Evolutionary conservation across 2,113 vertebrate genomes (phyloP).

Genomic region (Hiodon tergisus): DNA sequence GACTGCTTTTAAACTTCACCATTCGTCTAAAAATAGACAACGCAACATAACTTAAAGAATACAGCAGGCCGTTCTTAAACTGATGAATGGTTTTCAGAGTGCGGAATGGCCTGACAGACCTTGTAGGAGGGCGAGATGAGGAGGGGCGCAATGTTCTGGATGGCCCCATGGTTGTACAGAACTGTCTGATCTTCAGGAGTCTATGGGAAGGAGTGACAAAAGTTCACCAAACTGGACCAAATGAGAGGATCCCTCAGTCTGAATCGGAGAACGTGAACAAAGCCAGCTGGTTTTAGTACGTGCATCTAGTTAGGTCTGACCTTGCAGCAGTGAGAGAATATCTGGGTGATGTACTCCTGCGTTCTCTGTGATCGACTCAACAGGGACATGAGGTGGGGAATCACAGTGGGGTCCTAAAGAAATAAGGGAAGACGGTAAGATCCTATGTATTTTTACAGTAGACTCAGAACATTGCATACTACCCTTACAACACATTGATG

Average conservation of each 20-base stretch:
- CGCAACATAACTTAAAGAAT: too few species aligned
- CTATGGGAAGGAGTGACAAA: constrained; percentile 53
- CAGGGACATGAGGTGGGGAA: constrained; percentile 93
- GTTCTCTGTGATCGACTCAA: constrained; percentile 87
- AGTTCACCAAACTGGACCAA: too few species aligned
- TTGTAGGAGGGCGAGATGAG: constrained; percentile 88
- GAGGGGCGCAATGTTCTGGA: constrained; percentile 92
- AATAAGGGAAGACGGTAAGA: background rate
- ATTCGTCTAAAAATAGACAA: too few species aligned
- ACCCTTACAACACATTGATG: too few species aligned
- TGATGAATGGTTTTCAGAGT: background rate
- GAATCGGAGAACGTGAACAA: too few species aligned
- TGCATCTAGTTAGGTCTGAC: constrained; percentile 58
- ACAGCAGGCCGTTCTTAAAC: background rate
- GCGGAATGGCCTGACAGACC: constrained; percentile 56
- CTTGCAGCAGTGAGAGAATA: constrained; percentile 99
- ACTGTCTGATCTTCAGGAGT: constrained; percentile 95
- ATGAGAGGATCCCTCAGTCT: too few species aligned
- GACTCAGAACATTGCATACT: too few species aligned
- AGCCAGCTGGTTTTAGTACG: too few species aligned
- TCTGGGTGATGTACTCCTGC: constrained; percentile 98
- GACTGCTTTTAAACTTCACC: too few species aligned
- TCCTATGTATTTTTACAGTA: too few species aligned
- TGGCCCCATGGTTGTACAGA: constrained; percentile 91
- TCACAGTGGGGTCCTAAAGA: constrained; percentile 85